Percentiles rank a stretch among this genome's conserved stretches.
Evolutionary conservation across 2,113 vertebrate species (phyloP).

Genomic region (Chelonoidis abingdonii): DNA sequence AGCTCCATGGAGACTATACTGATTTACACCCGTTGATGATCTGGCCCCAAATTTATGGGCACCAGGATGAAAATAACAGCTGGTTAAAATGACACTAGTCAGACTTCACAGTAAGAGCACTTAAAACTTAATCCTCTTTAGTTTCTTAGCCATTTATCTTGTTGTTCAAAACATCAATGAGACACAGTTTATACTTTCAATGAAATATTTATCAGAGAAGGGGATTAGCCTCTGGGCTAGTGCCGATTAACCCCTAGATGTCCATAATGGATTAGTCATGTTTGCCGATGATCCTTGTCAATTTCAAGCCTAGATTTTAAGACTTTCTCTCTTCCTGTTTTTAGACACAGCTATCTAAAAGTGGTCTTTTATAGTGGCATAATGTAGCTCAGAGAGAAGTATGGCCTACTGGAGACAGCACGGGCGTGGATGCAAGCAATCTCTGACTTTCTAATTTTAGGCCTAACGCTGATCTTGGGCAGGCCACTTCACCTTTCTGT

Average conservation of each 20-base stretch:
- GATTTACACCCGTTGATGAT: background rate
- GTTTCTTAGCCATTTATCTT: slow-evolving; percentile 44
- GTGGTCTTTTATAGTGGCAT: background rate
- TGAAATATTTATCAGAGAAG: slow-evolving; percentile 51
- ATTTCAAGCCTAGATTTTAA: slow-evolving; percentile 24
- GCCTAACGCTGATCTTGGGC: fast-evolving
- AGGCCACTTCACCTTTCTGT: background rate
- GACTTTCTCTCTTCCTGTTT: background rate
- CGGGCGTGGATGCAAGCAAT: background rate
- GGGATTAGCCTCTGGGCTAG: slow-evolving; percentile 54
- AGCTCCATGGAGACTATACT: fast-evolving
- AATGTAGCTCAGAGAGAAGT: fast-evolving
- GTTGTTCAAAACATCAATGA: slow-evolving; percentile 44
- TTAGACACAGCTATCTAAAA: background rate
- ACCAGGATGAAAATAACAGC: slow-evolving; percentile 51
- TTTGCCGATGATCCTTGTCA: slow-evolving; percentile 66
- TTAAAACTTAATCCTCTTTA: slow-evolving; percentile 41
- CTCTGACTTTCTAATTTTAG: background rate
- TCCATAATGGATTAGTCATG: slow-evolving; percentile 68
- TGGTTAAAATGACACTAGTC: background rate
- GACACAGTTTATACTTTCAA: slow-evolving; percentile 37
- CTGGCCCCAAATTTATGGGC: slow-evolving; percentile 14
- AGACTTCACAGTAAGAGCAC: background rate
- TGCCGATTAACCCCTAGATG: slow-evolving; percentile 72
- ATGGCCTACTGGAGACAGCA: background rate